Evolutionary conservation across 2,888 invertebrate species (phyloP).

Genomic region (Napeogenes sylphis): DNA sequence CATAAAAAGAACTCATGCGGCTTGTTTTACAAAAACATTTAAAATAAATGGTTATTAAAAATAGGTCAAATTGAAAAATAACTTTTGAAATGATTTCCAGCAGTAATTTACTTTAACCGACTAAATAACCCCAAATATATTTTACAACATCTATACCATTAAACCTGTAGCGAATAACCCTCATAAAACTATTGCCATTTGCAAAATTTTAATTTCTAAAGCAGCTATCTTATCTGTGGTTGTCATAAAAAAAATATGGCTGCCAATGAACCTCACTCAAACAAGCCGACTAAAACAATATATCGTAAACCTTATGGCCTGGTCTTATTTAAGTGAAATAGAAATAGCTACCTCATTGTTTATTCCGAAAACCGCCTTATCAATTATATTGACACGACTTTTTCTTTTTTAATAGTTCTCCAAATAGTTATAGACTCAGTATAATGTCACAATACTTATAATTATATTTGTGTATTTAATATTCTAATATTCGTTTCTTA

Average conservation of each 20-base stretch:
- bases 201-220: conserved; percentile 28
- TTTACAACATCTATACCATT: conserved; percentile 23
- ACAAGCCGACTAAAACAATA: conserved; percentile 35
- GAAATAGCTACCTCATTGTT: conserved; percentile 31
- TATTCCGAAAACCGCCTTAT: conserved; percentile 19
- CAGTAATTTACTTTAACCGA: neutral
- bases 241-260: conserved; percentile 27
- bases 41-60: no score
- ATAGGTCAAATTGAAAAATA: no score
- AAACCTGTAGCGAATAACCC: conserved; percentile 28
- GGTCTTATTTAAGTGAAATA: conserved; percentile 30
- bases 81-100: no score
- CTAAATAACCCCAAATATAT: conserved; percentile 16
- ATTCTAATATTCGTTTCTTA: no score
- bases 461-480: no score
- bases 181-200: conserved; percentile 30
- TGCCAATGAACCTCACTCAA: conserved; percentile 26
- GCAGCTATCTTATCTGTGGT: conserved; percentile 25
- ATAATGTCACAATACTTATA: no score
- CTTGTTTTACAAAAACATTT: no score
- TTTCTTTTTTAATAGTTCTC: conserved; percentile 1
- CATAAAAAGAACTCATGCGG: no score
- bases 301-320: conserved; percentile 29
- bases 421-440: neutral
- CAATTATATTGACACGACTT: conserved; percentile 12